These are phyloP conservation scores for Ophion slaviceki DNA, from an alignment of 2,888 invertebrate genomes.

Conservation along the genomic window DNA sequence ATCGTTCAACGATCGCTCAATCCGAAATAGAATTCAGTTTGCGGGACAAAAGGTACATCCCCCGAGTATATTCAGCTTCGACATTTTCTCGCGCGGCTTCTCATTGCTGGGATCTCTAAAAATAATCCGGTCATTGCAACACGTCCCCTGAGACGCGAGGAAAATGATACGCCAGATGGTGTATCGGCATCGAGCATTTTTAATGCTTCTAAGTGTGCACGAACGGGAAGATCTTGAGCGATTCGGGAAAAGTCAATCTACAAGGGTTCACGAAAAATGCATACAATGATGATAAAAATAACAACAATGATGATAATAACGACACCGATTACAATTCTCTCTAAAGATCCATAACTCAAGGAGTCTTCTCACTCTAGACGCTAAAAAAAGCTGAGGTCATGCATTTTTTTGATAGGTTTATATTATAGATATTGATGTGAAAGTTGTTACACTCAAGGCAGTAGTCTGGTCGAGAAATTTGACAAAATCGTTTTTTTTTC, in stretches of 20 bases:
- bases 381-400: too few species aligned
- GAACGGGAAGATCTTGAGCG: neutral
- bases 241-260: neutral
- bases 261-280: too few species aligned
- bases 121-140: conserved; percentile 51
- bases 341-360: too few species aligned
- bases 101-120: conserved; percentile 50
- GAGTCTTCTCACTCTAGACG: too few species aligned
- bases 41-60: conserved; percentile 49
- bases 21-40: conserved; percentile 55
- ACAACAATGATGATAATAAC: too few species aligned
- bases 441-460: too few species aligned
- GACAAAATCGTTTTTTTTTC: too few species aligned
- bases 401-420: too few species aligned
- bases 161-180: conserved; percentile 15
- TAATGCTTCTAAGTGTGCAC: neutral
- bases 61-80: conserved; percentile 29
- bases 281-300: too few species aligned
- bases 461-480: too few species aligned
- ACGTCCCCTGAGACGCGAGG: conserved; percentile 8
- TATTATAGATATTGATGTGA: too few species aligned
- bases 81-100: conserved; percentile 42
- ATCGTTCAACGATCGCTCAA: conserved; percentile 56
- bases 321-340: too few species aligned
- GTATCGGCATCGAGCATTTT: conserved; percentile 2